A percentile compares a stretch with the other conserved stretches of the same genome.
Evolutionary conservation across 1,140 invertebrate genomes (phyloP).

Genomic region (Aphelinus certus): DNA sequence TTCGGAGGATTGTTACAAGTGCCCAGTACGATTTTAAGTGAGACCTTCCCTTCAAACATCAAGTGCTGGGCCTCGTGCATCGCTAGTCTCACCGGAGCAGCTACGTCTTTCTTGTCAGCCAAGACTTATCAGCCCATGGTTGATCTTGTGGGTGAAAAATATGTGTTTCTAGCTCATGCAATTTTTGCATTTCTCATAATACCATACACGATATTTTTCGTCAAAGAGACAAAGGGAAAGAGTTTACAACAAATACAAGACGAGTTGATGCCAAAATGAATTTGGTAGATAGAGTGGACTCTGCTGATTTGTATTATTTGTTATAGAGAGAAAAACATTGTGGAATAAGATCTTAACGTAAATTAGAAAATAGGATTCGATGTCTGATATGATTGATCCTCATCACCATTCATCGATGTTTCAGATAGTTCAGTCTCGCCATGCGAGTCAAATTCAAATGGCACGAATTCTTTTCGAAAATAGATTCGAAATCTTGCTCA

Average conservation of each 20-base stretch:
- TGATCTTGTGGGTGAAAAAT: slow-evolving; percentile 71
- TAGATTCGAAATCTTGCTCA: too few relatives aligned
- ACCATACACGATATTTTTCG: slow-evolving; percentile 65
- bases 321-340: too few relatives aligned
- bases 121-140: slow-evolving; percentile 75
- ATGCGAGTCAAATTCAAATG: too few relatives aligned
- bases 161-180: slow-evolving; percentile 79
- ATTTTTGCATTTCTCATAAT: slow-evolving; percentile 69
- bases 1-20: slow-evolving; percentile 75
- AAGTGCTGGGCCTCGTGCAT: slow-evolving; percentile 75
- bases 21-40: slow-evolving; percentile 76
- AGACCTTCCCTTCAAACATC: slow-evolving; percentile 76
- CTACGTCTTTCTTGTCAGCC: slow-evolving; percentile 76
- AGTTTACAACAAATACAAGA: slow-evolving; percentile 65
- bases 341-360: too few relatives aligned
- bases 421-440: too few relatives aligned
- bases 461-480: too few relatives aligned
- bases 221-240: slow-evolving; percentile 85
- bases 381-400: too few relatives aligned
- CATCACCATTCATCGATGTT: too few relatives aligned
- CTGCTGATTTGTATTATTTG: too few relatives aligned
- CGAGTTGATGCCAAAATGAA: not conserved
- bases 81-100: slow-evolving; percentile 74
- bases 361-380: too few relatives aligned
- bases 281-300: too few relatives aligned